Evolutionary conservation across 2,113 vertebrate species (phyloP), one percentile per base, ranked within the genome.

Genomic region (Rhea pennata): DNA sequence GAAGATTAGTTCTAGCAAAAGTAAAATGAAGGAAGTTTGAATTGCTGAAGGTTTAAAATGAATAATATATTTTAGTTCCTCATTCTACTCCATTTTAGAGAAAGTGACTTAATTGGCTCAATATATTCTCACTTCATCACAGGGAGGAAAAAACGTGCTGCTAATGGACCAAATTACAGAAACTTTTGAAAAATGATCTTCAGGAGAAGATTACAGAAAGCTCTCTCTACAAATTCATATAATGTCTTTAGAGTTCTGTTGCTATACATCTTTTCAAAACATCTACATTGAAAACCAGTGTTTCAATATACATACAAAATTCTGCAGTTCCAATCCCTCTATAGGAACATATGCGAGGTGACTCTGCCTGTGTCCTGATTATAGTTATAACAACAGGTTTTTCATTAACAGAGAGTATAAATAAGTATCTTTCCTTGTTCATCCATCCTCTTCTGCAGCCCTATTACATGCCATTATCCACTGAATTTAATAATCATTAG

Each of bases 321-420:
- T 84, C 53, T 65, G 33, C 33, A 86, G 22, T 39, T 83, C 62
- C 9, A 39, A n/a, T 44, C 22, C 73, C 69, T 92, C 53, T 24
- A 69, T 1, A 76, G 15, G 29, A 90, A 66, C 0, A 0, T 50
- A 80, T 74, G 13, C 29, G 33, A 50, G 20, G 7, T 48, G 15
- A 8, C 86, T 81, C 29, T 89, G 23, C 24, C 14, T 56, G 14
- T 56, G 21, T 44, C 46, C 23, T 3, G 1, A 26, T 29, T 10
- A 33, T 3, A 65, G 29, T 31, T 36, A 87, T 59, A 22, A 69
- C 8, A 48, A 40, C 17, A 19, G 24, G 12, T 59, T 91, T 80
- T 79, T 54, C 21, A 64, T 50, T 73, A 59, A 44, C 4, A 64
- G 3, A 5, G 7, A 59, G 5, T 15, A 72, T 29, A 90, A 81